Evolutionary conservation across 2,113 vertebrate genomes (phyloP).

Genomic region (Hippocampus barbouri): DNA sequence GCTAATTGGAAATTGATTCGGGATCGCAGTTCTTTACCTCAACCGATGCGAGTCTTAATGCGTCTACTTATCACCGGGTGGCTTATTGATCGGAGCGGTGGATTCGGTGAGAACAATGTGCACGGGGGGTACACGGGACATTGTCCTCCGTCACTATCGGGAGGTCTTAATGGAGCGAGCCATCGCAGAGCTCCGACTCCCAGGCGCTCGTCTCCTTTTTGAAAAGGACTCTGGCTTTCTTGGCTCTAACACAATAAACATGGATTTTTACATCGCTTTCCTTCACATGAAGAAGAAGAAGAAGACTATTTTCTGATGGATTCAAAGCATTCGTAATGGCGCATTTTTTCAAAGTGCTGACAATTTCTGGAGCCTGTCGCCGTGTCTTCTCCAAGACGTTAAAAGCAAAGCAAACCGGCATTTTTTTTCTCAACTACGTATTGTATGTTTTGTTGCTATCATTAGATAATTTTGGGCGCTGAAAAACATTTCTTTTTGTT

Average conservation of each 20-base stretch:
- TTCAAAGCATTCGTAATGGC: slow-evolving; percentile 29
- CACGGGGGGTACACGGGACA: slow-evolving; percentile 5
- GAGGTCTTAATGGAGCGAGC: slow-evolving; percentile 13
- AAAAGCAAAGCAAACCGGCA: slow-evolving; percentile 16
- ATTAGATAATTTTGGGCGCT: no score
- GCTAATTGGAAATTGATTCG: slow-evolving; percentile 65
- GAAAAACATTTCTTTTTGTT: no score
- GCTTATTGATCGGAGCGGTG: slow-evolving; percentile 12
- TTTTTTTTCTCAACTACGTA: slow-evolving; percentile 2
- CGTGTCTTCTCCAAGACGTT: slow-evolving; percentile 6
- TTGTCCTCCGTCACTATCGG: slow-evolving; percentile 9
- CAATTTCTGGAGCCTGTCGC: slow-evolving; percentile 9
- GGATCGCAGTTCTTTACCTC: slow-evolving; percentile 1
- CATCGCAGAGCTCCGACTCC: slow-evolving; percentile 7
- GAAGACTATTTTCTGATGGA: slow-evolving; percentile 42
- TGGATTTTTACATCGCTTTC: slow-evolving; percentile 61
- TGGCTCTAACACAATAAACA: slow-evolving; percentile 53
- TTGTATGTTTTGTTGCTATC: slow-evolving; percentile 17
- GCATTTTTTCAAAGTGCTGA: slow-evolving; percentile 28
- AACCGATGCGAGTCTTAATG: not conserved
- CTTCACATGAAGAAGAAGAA: slow-evolving; percentile 39
- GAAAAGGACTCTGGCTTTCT: slow-evolving; percentile 46
- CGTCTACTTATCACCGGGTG: slow-evolving; percentile 10
- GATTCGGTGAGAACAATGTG: slow-evolving; percentile 19
- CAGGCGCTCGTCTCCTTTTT: slow-evolving; percentile 43